Evolutionary conservation across 2,888 invertebrate species (phyloP), one percentile per base, ranked within the genome.

Genomic region (Drosophila kanekoi): DNA sequence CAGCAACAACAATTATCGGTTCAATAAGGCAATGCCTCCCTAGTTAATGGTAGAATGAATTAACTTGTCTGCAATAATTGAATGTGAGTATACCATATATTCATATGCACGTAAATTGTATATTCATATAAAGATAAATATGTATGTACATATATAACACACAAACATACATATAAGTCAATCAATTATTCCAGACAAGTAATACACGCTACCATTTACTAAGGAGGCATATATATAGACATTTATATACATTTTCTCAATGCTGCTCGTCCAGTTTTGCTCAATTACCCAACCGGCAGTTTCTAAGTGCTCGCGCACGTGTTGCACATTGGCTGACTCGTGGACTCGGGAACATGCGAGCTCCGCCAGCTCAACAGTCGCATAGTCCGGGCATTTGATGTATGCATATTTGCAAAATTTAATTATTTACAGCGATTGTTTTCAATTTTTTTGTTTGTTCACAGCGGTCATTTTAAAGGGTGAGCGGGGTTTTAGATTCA

Each of bases 251-350:
- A 37, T 44, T 53, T 51, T 41, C 13, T 43, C 41, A 59, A 41
- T 44, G 54, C 44, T 48, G 33, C 16, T 37, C 20, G 23, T 64
- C 23, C 71, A 41, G 44, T 53, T 69, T 49, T 40, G 16, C 45
- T 65, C 49, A 74, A 71, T 74, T 70, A 58, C 57, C 53, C 52
- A 65, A 43, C 59, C 59, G 47, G 57, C 63, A 51, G 52, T 33
- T 37, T 60, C 38, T 32, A 35, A 51, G 44, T 52, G 57, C 40
- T 51, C 23, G 58, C 38, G 82, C 88, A 85, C 82, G 87, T 82
- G 87, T 87, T 82, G 69, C 70, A 82, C 77, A 85, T 85, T 83
- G 79, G 43, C 48, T 16, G 41, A 28, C 44, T 33, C n/a, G 13
- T 43, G 47, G 14, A 56, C 18, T 40, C 8, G 8, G 28, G 28